Evolutionary conservation across 2,888 invertebrate genomes (phyloP), one percentile per base, ranked within the genome.

Genomic region (Agrochola lota): DNA sequence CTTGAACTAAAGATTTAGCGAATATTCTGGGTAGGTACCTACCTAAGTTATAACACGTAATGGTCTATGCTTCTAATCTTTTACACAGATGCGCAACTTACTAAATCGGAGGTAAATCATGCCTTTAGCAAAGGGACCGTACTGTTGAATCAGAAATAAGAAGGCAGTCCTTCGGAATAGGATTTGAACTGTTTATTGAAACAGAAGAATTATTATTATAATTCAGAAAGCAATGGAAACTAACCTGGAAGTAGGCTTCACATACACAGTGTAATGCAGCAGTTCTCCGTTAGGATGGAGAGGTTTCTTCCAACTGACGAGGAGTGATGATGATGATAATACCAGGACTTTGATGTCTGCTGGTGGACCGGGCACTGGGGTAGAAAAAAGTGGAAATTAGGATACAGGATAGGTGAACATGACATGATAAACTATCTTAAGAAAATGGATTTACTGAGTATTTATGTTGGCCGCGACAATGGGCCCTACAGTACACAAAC

Each of bases 291-390:
- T 99, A 0, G 98, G 98, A 91, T 98, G 97, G 62, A 97, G 95
- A 11, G 99, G 99, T 74, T 97, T 97, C 91, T 98, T 97, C 99
- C 99, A 99, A 78, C 98, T 98, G 80, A 99, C 97, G 84, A 99
- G 97, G 85, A 99, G 97, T 71, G 98, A 98, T 89, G 98, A 98
- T 40, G 98, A 97, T 49, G 99, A 98, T 84, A 98, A 94, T 1
- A 98, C 98, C 57, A 98, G 96, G 0, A 98, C 98, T 95, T 99
- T 99, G 86, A 99, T 98, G 86, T 98, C 98, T 15, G 98, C 98
- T 49, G 99, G 99, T 49, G 98, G 97, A 68, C 98, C 98, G 5
- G 99, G 99, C 81, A 98, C 99, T 98, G 91, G 1, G 20, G 5
- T 86, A 88, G 35, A 43, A 7, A 0, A 35, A 11, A 35, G 8